phyloP scores from a whole-genome alignment of 2,888 invertebrate species.

The Autographa pulchrina region DNA sequence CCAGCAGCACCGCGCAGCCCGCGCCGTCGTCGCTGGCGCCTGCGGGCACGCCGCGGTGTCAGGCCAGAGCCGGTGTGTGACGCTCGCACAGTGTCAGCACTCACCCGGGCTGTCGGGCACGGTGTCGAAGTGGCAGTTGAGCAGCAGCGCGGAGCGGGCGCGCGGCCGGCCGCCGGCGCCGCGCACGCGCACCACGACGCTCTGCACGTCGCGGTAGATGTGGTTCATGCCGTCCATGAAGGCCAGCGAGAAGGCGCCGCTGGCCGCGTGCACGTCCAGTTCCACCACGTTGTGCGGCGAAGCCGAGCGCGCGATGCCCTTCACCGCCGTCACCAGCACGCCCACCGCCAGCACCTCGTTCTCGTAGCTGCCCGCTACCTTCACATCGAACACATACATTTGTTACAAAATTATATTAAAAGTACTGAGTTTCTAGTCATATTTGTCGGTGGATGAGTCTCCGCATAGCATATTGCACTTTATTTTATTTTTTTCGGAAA shows the following conservation, averaged over 20 bases:
- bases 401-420: no score
- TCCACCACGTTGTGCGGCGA: conserved; percentile 89
- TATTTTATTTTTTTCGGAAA: no score
- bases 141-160: conserved; percentile 90
- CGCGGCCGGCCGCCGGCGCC: conserved; percentile 83
- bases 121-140: conserved; percentile 98
- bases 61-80: background rate
- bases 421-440: no score
- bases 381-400: conserved; percentile 5
- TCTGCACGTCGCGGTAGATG: conserved; percentile 95
- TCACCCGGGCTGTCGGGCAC: conserved; percentile 96
- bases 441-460: no score
- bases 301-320: conserved; percentile 84
- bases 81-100: conserved; percentile 18
- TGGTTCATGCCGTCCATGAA: conserved; percentile 95
- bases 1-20: conserved; percentile 96
- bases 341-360: conserved; percentile 93
- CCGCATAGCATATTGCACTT: no score
- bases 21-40: conserved; percentile 97
- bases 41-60: conserved; percentile 58
- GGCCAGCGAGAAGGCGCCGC: conserved; percentile 93
- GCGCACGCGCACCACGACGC: conserved; percentile 91
- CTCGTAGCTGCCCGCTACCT: conserved; percentile 92
- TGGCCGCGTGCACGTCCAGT: conserved; percentile 91
- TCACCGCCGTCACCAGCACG: conserved; percentile 89